A percentile compares a stretch with the other conserved stretches of the same genome.
Conservation (phyloP, 2,888 invertebrate species). For the Drosophila meridiana region DNA sequence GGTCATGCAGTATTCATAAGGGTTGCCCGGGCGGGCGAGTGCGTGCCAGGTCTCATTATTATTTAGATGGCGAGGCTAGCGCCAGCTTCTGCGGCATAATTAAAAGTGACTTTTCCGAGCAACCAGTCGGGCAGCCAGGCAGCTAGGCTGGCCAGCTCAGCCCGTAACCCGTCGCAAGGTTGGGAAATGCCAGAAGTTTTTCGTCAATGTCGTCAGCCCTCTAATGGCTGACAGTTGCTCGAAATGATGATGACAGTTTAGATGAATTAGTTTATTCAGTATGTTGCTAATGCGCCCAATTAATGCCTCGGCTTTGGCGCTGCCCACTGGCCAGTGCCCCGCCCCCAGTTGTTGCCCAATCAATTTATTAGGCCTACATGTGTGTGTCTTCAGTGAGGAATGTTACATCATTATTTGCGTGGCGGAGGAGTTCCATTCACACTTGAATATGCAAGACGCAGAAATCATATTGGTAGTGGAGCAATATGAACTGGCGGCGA, state of each 20-base stretch:
- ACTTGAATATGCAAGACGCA: conserved; percentile 50
- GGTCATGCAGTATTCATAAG: conserved; percentile 75
- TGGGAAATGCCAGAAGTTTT: conserved; percentile 75
- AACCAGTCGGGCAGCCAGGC: conserved; percentile 22
- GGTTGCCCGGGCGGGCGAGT: conserved; percentile 48
- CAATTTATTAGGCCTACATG: conserved; percentile 7
- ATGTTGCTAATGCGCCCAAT: conserved; percentile 72
- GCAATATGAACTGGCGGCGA: conserved; percentile 54
- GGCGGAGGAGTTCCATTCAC: conserved; percentile 49
- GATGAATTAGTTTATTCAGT: conserved; percentile 77
- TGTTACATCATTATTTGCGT: conserved; percentile 36
- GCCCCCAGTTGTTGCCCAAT: conserved; percentile 4
- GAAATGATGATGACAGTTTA: conserved; percentile 81
- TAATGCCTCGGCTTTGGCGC: conserved; percentile 58
- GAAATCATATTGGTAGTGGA: conserved; percentile 51
- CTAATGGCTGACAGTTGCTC: conserved; percentile 79
- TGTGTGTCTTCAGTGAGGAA: conserved; percentile 1
- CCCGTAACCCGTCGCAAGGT: conserved; percentile 11
- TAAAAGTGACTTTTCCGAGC: conserved; percentile 76
- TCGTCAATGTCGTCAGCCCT: conserved; percentile 60
- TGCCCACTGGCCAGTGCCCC: neutral
- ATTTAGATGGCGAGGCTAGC: conserved; percentile 55
- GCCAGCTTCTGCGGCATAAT: conserved; percentile 61
- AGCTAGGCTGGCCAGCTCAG: neutral
- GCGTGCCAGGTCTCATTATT: conserved; percentile 71